These are phyloP conservation scores for Porites rus DNA, from an alignment of 92 coral and sea anemone genomes.

Conservation along the genomic window DNA sequence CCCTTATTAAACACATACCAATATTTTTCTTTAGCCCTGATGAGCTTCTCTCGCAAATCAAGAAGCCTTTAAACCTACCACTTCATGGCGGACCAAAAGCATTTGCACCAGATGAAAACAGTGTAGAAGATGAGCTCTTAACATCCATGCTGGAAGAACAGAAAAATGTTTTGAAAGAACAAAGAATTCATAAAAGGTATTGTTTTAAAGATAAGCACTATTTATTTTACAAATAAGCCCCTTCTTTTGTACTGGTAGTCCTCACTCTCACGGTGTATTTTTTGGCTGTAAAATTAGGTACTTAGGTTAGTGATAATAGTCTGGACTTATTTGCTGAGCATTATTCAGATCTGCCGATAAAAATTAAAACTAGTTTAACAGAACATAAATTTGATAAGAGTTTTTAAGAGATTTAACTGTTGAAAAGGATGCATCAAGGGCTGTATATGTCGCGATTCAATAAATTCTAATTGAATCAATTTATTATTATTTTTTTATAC, in stretches of 20 bases:
- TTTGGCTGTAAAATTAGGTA: no score
- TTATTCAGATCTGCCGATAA: no score
- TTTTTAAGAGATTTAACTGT: no score
- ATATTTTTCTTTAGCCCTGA: conserved; percentile 64
- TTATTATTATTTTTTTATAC: background rate
- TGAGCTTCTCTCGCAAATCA: conserved; percentile 71
- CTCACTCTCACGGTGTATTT: no score
- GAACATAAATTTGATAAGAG: no score
- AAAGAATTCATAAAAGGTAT: conserved; percentile 46
- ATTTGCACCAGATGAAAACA: conserved; percentile 71
- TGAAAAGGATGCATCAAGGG: no score
- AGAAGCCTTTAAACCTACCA: conserved; percentile 72
- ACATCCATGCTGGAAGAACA: conserved; percentile 39
- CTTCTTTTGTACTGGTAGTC: background rate
- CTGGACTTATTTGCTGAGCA: no score
- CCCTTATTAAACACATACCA: no score
- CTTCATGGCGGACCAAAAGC: conserved; percentile 84
- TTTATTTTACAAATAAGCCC: background rate
- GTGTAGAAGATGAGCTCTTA: conserved; percentile 28
- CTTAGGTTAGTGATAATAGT: no score
- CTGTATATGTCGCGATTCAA: no score
- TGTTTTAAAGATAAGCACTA: background rate
- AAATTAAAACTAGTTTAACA: no score
- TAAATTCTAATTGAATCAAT: background rate
- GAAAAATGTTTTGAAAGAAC: conserved; percentile 36